phyloP scores from a whole-genome alignment of 2,888 invertebrate genomes.

The Acrocyrtus sp. region DNA sequence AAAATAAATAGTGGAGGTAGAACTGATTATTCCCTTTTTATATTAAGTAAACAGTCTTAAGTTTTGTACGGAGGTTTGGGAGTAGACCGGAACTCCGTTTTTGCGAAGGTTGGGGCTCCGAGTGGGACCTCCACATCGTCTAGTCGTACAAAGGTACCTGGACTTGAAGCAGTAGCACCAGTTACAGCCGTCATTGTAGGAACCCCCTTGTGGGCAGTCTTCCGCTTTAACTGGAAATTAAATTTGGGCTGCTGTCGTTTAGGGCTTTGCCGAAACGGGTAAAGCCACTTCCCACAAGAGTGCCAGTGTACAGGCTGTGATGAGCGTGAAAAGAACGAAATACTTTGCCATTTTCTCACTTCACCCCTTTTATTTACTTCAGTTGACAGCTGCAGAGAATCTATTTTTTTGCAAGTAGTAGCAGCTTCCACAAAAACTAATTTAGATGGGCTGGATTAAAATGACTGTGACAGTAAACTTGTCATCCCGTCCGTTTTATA shows the following conservation, averaged over 20 bases:
- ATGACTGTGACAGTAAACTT: too few species aligned
- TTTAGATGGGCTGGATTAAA: too few species aligned
- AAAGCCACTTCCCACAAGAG: constrained; percentile 9
- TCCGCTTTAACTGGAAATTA: constrained; percentile 25
- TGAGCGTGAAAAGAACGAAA: constrained; percentile 29
- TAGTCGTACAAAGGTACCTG: constrained; percentile 40
- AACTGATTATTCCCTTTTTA: too few species aligned
- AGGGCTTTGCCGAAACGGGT: constrained; percentile 20
- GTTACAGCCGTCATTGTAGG: constrained; percentile 44
- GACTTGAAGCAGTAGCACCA: constrained; percentile 49
- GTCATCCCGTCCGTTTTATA: too few species aligned
- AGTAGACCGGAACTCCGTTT: constrained; percentile 8
- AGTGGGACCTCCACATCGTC: constrained; percentile 28
- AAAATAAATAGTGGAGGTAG: too few species aligned
- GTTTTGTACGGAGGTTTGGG: constrained; percentile 11
- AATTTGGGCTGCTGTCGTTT: background rate
- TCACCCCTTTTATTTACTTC: too few species aligned
- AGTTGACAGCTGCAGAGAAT: too few species aligned
- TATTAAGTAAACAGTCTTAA: constrained; percentile 31
- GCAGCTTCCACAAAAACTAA: too few species aligned
- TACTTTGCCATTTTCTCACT: constrained; percentile 26
- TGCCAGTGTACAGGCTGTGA: constrained; percentile 22
- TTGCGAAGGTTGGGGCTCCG: constrained; percentile 9
- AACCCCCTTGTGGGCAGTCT: constrained; percentile 36
- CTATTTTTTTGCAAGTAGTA: too few species aligned